Base-by-base conservation (phyloP, 2,797 vertebrate genomes). In the Myripristis jacobus region DNA sequence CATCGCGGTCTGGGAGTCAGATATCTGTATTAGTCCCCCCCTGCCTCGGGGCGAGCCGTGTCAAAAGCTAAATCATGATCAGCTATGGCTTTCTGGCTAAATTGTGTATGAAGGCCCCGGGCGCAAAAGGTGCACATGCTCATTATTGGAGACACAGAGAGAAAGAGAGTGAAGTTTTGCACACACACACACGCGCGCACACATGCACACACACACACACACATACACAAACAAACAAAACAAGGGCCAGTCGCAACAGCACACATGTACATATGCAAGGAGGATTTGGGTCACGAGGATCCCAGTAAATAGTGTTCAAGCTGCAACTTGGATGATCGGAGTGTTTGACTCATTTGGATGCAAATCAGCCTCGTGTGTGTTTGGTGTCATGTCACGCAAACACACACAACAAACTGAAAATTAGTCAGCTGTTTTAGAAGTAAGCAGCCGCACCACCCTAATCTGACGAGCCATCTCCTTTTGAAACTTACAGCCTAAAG, bases 21-120 rank as follows among this genome's bases (percentile, higher is more conserved):
- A 98, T 98, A 99, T 98, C 97, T 97, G 98, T 98, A 99, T 98
- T 99, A 99, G 96, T 96, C 96, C 96, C 94, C 89, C 90, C 88
- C 94, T 21, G 96, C 97, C 97, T 90, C 92, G 80, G 96, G 98
- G 97, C 96, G 94, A 95, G 95, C 96, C 92, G 96, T 98, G 98
- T 99, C 98, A 99, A 97, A 97, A 97, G 96, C 96, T 98, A 98
- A 98, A 98, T 98, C 98, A 99, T 98, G 98, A 97, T 98, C 96
- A 96, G 96, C 96, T 95, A 95, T 95, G 96, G 97, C 97, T 99
- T 97, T 98, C 97, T 97, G 97, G 97, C 97, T 98, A 98, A 99
- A 99, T 99, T 99, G 98, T 98, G 97, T 98, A 98, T 99, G 97
- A 98, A 99, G 95, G 96, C 98, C 96, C 89, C 89, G 84, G 98